Evolutionary conservation across 2,888 invertebrate genomes (phyloP).

Genomic region (Chrysolina oricalcia): DNA sequence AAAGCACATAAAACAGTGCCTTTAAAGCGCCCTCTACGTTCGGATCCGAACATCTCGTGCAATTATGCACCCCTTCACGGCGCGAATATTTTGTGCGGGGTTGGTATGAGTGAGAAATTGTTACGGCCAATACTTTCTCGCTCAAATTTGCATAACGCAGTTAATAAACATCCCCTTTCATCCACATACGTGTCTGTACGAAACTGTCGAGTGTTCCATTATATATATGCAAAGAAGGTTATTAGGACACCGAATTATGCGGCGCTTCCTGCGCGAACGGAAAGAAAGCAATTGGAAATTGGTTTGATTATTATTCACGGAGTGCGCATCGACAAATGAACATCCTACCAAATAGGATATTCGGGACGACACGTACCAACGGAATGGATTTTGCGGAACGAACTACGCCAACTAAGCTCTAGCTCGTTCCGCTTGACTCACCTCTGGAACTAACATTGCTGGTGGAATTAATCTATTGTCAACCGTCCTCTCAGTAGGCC

Average conservation of each 20-base stretch:
- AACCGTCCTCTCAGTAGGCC: background rate
- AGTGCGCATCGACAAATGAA: conserved; percentile 54
- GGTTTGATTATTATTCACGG: conserved; percentile 53
- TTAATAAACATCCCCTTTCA: background rate
- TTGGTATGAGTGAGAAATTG: background rate
- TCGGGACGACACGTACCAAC: conserved; percentile 54
- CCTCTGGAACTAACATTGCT: background rate
- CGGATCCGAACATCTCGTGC: background rate
- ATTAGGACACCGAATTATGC: conserved; percentile 27
- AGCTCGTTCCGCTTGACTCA: background rate
- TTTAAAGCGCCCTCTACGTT: too few relatives aligned
- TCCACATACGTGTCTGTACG: background rate
- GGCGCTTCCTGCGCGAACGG: conserved; percentile 9
- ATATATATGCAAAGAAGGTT: conserved; percentile 1
- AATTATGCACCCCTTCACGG: background rate
- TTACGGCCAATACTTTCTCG: background rate
- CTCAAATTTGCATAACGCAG: background rate
- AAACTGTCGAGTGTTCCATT: background rate
- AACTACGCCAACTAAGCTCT: background rate
- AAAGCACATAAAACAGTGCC: too few relatives aligned
- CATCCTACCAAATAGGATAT: conserved; percentile 51
- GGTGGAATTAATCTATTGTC: background rate
- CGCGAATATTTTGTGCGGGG: background rate
- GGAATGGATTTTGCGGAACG: conserved; percentile 54
- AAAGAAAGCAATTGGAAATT: conserved; percentile 42